Evolutionary conservation across 2,797 vertebrate genomes (phyloP).

Genomic region (Picus viridis): DNA sequence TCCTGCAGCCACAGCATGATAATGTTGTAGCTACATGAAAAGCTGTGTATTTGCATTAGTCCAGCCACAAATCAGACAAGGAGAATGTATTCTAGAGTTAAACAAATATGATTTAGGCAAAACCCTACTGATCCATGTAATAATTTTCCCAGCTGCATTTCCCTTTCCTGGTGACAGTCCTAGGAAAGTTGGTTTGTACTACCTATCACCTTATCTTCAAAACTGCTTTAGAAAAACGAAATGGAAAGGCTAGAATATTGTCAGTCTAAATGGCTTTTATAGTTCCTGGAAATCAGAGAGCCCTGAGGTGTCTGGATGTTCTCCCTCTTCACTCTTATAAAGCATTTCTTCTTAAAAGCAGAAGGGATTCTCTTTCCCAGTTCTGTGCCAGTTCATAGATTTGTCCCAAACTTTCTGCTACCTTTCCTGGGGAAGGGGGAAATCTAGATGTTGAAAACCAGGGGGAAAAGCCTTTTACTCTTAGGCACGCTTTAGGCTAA

Average conservation of each 20-base stretch:
- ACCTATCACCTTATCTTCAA: neutral
- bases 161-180: neutral
- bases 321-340: neutral
- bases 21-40: neutral
- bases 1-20: neutral
- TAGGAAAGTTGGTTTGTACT: neutral
- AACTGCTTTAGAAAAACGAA: conserved; percentile 8
- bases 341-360: neutral
- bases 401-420: neutral
- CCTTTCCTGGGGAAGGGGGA: neutral
- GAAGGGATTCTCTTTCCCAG: neutral
- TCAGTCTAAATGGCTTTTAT: neutral
- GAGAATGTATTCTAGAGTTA: neutral
- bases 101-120: neutral
- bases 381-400: neutral
- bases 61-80: neutral
- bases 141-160: neutral
- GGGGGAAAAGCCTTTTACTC: neutral
- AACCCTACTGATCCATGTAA: neutral
- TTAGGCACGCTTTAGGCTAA: neutral
- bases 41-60: neutral
- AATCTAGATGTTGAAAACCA: neutral
- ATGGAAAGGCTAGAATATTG: neutral
- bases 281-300: neutral
- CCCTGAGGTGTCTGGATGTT: neutral